phyloP scores from a whole-genome alignment of 2,888 invertebrate species.

The Sceliomorpha sp. region DNA sequence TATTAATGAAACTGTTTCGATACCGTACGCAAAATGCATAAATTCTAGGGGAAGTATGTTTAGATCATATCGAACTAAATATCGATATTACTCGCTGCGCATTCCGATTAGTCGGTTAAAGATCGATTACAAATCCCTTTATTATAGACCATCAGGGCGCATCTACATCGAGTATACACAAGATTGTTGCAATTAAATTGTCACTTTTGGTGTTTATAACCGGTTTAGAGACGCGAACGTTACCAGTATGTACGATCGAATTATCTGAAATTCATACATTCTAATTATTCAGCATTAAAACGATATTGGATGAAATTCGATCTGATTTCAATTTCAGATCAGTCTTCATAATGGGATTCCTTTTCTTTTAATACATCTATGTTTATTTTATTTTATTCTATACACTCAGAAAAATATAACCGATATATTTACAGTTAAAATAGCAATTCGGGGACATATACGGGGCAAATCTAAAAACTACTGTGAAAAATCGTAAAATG shows the following conservation, averaged over 20 bases:
- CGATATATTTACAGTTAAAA: too few relatives aligned
- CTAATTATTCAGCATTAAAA: too few relatives aligned
- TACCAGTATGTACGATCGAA: constrained; percentile 11
- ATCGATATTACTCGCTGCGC: constrained; percentile 31
- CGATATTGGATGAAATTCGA: too few relatives aligned
- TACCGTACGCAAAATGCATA: constrained; percentile 16
- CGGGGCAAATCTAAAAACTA: too few relatives aligned
- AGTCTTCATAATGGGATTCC: too few relatives aligned
- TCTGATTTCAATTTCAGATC: too few relatives aligned
- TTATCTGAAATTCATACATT: too few relatives aligned
- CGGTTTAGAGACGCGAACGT: constrained; percentile 19
- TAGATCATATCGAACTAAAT: constrained; percentile 37
- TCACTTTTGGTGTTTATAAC: constrained; percentile 42
- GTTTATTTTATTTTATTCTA: too few relatives aligned
- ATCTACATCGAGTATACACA: constrained; percentile 37
- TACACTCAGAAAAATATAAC: too few relatives aligned
- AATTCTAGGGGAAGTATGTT: constrained; percentile 16
- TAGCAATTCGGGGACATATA: too few relatives aligned
- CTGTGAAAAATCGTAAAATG: too few relatives aligned
- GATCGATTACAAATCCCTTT: constrained; percentile 42
- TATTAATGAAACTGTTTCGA: constrained; percentile 22
- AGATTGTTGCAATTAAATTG: constrained; percentile 45
- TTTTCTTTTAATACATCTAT: too few relatives aligned
- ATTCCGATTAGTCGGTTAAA: constrained; percentile 41
- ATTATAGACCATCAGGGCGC: constrained; percentile 31